Evolutionary conservation across 2,888 invertebrate genomes (phyloP).

Genomic region (Molanna angustata): DNA sequence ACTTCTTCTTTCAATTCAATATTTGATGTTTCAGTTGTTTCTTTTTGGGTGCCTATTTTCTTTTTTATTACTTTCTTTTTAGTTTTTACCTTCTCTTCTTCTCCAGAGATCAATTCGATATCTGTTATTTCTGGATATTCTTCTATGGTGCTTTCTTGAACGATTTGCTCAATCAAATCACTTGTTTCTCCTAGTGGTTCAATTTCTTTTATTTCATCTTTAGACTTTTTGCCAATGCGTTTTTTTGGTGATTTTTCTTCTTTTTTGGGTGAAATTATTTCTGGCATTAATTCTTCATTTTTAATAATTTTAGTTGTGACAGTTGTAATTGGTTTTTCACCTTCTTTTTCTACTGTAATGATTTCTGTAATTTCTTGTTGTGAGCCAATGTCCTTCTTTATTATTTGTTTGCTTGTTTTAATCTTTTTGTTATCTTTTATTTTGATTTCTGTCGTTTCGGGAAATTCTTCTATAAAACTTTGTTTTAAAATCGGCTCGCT

Average conservation of each 20-base stretch:
- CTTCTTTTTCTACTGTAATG: slow-evolving; percentile 41
- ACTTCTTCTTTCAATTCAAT: slow-evolving; percentile 37
- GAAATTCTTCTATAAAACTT: slow-evolving; percentile 4
- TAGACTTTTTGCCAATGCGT: slow-evolving; percentile 36
- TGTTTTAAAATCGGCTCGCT: neutral
- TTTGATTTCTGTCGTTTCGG: slow-evolving; percentile 40
- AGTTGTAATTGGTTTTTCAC: slow-evolving; percentile 36
- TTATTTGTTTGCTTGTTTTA: slow-evolving; percentile 46
- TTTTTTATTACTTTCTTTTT: slow-evolving; percentile 44
- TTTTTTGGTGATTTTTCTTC: slow-evolving; percentile 40
- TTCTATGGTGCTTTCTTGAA: slow-evolving; percentile 34
- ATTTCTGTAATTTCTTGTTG: slow-evolving; percentile 42
- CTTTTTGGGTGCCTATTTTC: slow-evolving; percentile 42
- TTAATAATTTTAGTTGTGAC: slow-evolving; percentile 26
- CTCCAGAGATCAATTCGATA: slow-evolving; percentile 24
- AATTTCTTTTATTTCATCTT: slow-evolving; percentile 38
- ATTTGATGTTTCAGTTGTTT: slow-evolving; percentile 44
- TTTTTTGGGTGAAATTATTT: slow-evolving; percentile 34
- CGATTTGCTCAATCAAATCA: slow-evolving; percentile 30
- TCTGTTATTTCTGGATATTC: slow-evolving; percentile 8
- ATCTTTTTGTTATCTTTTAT: slow-evolving; percentile 45
- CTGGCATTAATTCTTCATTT: slow-evolving; percentile 36
- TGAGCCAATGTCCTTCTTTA: slow-evolving; percentile 45
- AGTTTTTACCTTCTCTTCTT: slow-evolving; percentile 36
- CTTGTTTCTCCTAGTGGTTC: slow-evolving; percentile 35